Percentiles rank a stretch among this genome's conserved stretches.
These are phyloP conservation scores for Ichneumon xanthorius DNA, from an alignment of 2,888 invertebrate species.

Conservation along the genomic window DNA sequence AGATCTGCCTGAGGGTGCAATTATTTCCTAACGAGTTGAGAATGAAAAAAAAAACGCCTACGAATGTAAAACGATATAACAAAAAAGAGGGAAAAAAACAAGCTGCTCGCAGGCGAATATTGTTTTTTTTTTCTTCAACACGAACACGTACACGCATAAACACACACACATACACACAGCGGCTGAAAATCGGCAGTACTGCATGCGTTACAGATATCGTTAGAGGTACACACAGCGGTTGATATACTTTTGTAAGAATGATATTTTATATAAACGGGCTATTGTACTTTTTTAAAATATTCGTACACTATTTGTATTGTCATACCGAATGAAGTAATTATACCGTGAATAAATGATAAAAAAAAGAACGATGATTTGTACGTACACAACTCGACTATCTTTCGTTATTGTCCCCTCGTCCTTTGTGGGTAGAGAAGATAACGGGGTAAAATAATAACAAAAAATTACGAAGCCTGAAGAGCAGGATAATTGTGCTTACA, in stretches of 20 bases:
- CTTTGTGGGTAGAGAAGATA: neutral
- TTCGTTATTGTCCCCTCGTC: conserved; percentile 4
- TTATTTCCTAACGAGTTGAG: conserved; percentile 3
- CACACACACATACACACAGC: conserved; percentile 7
- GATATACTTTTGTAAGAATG: conserved; percentile 82
- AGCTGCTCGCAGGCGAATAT: conserved; percentile 59
- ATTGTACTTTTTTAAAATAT: conserved; percentile 84
- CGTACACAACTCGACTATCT: conserved; percentile 60
- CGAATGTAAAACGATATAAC: conserved; percentile 12
- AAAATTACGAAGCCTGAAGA: neutral
- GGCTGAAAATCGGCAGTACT: conserved; percentile 60
- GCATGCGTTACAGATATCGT: conserved; percentile 71
- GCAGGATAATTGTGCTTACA: neutral
- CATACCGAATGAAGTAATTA: conserved; percentile 80
- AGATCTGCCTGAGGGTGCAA: conserved; percentile 40
- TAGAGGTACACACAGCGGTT: conserved; percentile 66
- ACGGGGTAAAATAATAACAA: neutral
- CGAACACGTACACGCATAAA: neutral
- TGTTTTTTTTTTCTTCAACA: conserved; percentile 32
- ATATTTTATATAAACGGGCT: conserved; percentile 84
- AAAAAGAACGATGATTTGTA: conserved; percentile 79
- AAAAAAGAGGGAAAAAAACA: conserved; percentile 15
- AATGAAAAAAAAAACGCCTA: conserved; percentile 21
- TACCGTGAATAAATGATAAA: conserved; percentile 75
- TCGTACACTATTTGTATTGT: conserved; percentile 80